Conservation (phyloP, 2,888 invertebrate genomes). For the Arrhopalites spinosus region DNA sequence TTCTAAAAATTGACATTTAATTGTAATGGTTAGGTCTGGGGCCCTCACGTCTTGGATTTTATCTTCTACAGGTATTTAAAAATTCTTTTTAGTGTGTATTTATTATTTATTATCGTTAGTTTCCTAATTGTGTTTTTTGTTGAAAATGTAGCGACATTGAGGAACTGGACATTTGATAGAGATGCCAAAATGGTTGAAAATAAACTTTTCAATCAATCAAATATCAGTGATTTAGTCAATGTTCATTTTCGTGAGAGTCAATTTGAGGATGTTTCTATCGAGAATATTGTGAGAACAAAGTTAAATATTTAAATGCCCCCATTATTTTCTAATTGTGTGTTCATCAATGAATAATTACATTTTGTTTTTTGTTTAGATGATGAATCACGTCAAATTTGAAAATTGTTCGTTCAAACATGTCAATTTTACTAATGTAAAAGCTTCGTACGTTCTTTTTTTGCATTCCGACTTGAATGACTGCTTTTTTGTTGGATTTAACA, state of each 20-base stretch:
- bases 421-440: conserved; percentile 73
- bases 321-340: too few relatives aligned
- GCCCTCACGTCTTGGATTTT: conserved; percentile 53
- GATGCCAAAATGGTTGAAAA: conserved; percentile 48
- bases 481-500: conserved; percentile 53
- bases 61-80: too few relatives aligned
- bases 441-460: conserved; percentile 58
- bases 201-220: conserved; percentile 44
- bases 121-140: too few relatives aligned
- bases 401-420: conserved; percentile 73
- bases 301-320: background rate
- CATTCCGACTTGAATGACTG: conserved; percentile 54
- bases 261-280: conserved; percentile 51
- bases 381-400: conserved; percentile 73
- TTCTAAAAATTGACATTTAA: conserved; percentile 17
- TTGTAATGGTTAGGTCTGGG: too few relatives aligned
- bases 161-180: conserved; percentile 55
- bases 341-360: too few relatives aligned
- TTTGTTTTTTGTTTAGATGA: conserved; percentile 43
- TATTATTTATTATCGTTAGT: too few relatives aligned
- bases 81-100: too few relatives aligned
- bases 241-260: conserved; percentile 48
- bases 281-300: conserved; percentile 45
- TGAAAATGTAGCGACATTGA: conserved; percentile 50
- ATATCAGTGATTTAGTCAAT: conserved; percentile 50